phyloP scores from a whole-genome alignment of 2,797 vertebrate genomes.

The Bradypodion ventrale region DNA sequence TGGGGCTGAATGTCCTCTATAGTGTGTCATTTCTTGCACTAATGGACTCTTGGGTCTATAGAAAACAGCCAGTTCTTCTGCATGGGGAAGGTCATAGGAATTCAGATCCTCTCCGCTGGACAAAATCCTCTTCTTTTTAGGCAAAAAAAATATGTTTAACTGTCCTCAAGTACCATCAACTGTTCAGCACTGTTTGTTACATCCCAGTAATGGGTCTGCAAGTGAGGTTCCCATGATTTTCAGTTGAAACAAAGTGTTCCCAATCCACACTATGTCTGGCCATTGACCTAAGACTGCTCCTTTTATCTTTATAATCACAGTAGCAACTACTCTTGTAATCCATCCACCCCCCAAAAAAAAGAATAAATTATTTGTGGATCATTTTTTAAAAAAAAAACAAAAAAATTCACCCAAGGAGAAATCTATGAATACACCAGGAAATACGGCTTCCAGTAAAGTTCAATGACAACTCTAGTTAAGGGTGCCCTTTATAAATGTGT shows the following conservation, averaged over 20 bases:
- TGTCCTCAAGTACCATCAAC: background rate
- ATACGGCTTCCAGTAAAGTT: background rate
- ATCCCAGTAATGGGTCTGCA: background rate
- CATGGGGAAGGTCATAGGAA: no score
- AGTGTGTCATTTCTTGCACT: no score
- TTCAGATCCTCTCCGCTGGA: no score
- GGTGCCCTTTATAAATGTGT: constrained; percentile 3
- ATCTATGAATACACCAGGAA: background rate
- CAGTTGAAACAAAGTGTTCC: background rate
- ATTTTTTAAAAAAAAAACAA: no score
- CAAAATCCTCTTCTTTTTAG: no score
- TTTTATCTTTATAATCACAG: no score
- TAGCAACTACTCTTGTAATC: background rate
- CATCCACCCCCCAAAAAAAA: background rate
- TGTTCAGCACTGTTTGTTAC: background rate
- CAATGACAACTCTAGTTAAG: background rate
- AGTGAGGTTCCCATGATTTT: background rate
- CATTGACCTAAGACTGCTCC: background rate
- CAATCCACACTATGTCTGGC: background rate
- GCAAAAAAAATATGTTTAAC: no score
- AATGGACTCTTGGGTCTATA: no score
- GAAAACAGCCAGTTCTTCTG: no score
- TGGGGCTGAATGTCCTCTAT: no score
- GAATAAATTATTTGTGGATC: background rate
- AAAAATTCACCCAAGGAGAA: background rate